Evolutionary conservation across 2,888 invertebrate genomes (phyloP), one percentile per base, ranked within the genome.

Genomic region (Crossocerus cetratus): DNA sequence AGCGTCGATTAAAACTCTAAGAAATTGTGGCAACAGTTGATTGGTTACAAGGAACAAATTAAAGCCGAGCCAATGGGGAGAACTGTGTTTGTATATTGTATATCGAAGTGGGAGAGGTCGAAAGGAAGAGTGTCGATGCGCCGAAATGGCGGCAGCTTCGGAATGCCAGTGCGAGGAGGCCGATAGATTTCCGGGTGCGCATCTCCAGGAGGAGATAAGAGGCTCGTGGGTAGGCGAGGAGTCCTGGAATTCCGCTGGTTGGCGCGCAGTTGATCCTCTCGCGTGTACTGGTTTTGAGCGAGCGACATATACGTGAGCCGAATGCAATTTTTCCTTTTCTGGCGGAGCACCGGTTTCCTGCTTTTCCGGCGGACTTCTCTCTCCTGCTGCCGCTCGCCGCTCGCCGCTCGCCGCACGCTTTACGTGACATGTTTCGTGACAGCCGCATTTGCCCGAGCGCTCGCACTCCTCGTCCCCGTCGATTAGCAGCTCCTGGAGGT

Each of bases 181-280:
- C 42, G 43, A 55, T 42, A 22, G 42, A 22, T 79, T 81, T 81
- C 82, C 80, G 82, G 77, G 82, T 80, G 71, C 74, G 77, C 74
- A 77, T 80, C 8, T 8, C 77, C 63, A 21, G 66, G 76, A 82
- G 74, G 64, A 82, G 82, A 81, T 82, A 82, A 81, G 72, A 76
- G 76, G 5, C n/a, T n/a, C n/a, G n/a, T n/a, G 1, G 32, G 45
- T 72, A 74, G 70, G 80, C 81, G 77, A 76, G 65, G 61, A 64
- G 68, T 54, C 21, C 68, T 80, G 80, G 77, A 82, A 81, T 81
- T 77, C 82, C 80, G 79, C 77, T 74, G 77, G 77, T 77, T 70
- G n/a, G 56, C 55, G 61, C 69, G 59, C 55, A 45, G 49, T 11
- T 53, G 57, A 56, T 49, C 55, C 65, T 23, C n/a, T n/a, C n/a